Evolutionary conservation across 2,888 invertebrate genomes (phyloP), one percentile per base, ranked within the genome.

Genomic region (Pachliopta kotzebuea): DNA sequence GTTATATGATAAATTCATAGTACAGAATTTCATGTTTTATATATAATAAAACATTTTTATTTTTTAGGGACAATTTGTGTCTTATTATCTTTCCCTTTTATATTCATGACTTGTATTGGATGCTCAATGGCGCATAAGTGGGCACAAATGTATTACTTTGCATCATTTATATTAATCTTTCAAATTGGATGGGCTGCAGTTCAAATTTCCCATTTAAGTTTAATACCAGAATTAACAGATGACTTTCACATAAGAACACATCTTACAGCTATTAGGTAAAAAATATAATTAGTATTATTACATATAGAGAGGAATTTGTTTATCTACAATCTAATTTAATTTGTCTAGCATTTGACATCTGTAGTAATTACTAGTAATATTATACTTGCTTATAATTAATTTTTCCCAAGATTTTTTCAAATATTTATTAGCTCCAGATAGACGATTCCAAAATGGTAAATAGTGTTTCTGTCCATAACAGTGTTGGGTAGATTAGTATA

Each of bases 141-240:
- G 93, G 94, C 95, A 24, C 94, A 95, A 84, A 88, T 96, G 80
- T 90, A 95, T 72, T 96, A 96, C 81, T 96, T 94, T 84, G 93
- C 94, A 29, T 92, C 95, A 60, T 96, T 96, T 78, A 95, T 96
- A 60, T 84, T 95, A 56, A 94, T 98, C 77, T 97, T 97, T 81
- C 98, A 98, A 93, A 96, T 98, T 86, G 98, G 98, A 20, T 98
- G 98, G 98, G 98, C 98, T 6, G 90, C 96, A 0, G 96, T 96
- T 0, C 98, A 98, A 90, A 97, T 98, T 76, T 97, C 97, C 24
- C 98, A 98, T 81, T 92, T 98, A 67, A 96, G 98, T 20, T 92
- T 98, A 57, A 97, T 98, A 74, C 97, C 98, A 0, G 96, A 96
- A 77, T 84, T 97, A 54, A 94, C 96, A 1, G 94, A 95, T 42